phyloP scores from a whole-genome alignment of 2,113 vertebrate species.

The Columbina picui region DNA sequence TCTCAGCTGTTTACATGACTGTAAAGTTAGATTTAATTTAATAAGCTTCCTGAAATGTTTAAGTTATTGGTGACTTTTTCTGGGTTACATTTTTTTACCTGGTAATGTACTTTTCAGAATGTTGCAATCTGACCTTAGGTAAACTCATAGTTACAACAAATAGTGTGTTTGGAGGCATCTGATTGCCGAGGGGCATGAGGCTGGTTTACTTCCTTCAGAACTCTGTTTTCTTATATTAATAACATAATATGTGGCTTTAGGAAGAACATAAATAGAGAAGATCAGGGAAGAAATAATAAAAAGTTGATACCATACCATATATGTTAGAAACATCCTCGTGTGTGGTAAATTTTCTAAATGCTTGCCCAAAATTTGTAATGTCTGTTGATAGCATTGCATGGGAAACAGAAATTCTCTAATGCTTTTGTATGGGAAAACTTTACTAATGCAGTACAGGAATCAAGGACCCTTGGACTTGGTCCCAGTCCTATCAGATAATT shows the following conservation, averaged over 20 bases:
- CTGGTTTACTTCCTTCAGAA: neutral
- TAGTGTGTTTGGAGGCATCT: neutral
- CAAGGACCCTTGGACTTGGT: neutral
- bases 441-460: neutral
- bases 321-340: neutral
- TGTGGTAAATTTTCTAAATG: neutral
- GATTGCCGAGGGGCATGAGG: neutral
- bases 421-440: neutral
- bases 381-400: neutral
- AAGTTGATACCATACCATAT: neutral
- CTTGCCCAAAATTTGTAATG: neutral
- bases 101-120: neutral
- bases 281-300: neutral
- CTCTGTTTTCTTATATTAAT: neutral
- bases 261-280: neutral
- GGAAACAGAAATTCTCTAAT: neutral
- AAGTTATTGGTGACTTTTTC: neutral
- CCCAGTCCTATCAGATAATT: neutral
- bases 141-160: neutral
- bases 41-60: neutral
- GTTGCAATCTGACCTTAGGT: neutral
- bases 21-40: slow-evolving; percentile 10
- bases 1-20: slow-evolving; percentile 10
- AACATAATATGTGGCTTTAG: neutral
- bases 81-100: neutral